Evolutionary conservation across 2,888 invertebrate genomes (phyloP).

Genomic region (Baccha elongata): DNA sequence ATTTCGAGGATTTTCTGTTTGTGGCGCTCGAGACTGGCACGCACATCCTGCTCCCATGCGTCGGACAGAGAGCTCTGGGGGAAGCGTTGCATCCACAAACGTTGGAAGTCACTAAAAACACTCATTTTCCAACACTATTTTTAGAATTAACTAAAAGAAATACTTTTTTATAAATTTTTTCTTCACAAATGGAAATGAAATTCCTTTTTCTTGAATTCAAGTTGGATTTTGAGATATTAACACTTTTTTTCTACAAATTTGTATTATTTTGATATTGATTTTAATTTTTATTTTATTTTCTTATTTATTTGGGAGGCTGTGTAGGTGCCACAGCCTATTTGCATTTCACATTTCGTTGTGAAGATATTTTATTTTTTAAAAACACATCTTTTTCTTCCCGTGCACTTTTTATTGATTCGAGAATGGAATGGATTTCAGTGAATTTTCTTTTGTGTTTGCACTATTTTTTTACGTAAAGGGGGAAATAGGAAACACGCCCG

Average conservation of each 20-base stretch:
- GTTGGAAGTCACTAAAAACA: constrained; percentile 95
- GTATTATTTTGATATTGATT: constrained; percentile 26
- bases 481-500: constrained; percentile 56
- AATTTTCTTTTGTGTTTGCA: constrained; percentile 59
- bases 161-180: constrained; percentile 12
- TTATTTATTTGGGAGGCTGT: constrained; percentile 63
- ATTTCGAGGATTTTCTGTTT: constrained; percentile 92
- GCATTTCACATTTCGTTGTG: constrained; percentile 71
- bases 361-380: constrained; percentile 58
- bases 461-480: constrained; percentile 35
- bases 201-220: constrained; percentile 25
- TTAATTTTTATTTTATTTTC: constrained; percentile 23
- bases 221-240: constrained; percentile 30
- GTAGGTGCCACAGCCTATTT: constrained; percentile 66
- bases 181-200: constrained; percentile 31
- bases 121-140: constrained; percentile 84
- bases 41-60: constrained; percentile 96
- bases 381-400: constrained; percentile 54
- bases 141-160: constrained; percentile 59
- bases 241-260: not conserved
- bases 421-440: constrained; percentile 47
- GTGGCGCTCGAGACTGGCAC: constrained; percentile 94
- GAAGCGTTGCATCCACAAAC: constrained; percentile 95
- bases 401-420: constrained; percentile 70
- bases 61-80: constrained; percentile 94